Base-by-base conservation (phyloP, 2,113 vertebrate genomes). In the Heterocephalus glaber region DNA sequence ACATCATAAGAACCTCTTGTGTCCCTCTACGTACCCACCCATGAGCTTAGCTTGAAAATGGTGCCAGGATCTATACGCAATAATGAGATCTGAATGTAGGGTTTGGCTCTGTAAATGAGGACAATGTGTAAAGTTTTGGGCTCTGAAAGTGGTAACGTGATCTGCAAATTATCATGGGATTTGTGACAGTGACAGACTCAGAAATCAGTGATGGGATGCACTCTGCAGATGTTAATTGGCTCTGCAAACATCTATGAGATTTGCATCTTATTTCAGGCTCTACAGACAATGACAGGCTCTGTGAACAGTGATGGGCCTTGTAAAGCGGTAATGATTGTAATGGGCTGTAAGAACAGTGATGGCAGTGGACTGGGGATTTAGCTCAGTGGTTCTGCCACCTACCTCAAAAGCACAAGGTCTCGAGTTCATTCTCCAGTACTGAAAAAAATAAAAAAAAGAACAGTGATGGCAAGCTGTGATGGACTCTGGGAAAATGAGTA, bases 281-380 rank as follows among this genome's bases (percentile, higher is more conserved):
- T 86, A 82, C 54, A 90, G 95, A 93, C 49, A 72, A 52, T 84
- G 70, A 63, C 82, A 96, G 79, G 47, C 68, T 54, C 92, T 66
- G 79, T 72, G 81, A 77, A 58, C 38, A 94, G 54, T 58, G 12
- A 26, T n/a, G 20, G 74, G 47, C 35, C 72, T 93, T 88, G 44
- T 65, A 49, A 68, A 87, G 5, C 66, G 63, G 70, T 30, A 88
- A 87, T 63, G 49, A n/a, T n/a, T n/a, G 63, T 41, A 81, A 58
- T 63, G 49, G 41, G 49, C 61, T 94, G n/a, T 86, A 90, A 7
- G 20, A 87, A 82, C n/a, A 77, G 79, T 79, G 54, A 82, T 80
- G 88, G 49, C 12, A 83, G n/a, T n/a, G n/a, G n/a, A n/a, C n/a
- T n/a, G n/a, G n/a, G n/a, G n/a, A n/a, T n/a, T n/a, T n/a, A n/a